Percentiles rank a stretch among this genome's conserved stretches.
Evolutionary conservation across 2,797 vertebrate genomes (phyloP).

Genomic region (Coilia nasus): DNA sequence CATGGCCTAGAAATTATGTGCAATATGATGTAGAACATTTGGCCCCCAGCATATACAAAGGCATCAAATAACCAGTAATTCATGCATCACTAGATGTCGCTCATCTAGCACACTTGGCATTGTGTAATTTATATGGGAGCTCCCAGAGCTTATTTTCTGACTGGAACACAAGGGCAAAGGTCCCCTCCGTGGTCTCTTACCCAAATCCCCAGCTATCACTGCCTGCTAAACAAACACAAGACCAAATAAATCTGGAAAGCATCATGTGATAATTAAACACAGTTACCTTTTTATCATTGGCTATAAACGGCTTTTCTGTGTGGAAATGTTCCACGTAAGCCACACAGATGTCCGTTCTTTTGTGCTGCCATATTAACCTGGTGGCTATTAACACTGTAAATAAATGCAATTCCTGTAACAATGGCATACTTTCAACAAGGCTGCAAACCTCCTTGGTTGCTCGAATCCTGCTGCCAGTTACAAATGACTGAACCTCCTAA

Average conservation of each 20-base stretch:
- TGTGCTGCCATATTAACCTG: neutral
- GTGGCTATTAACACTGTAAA: neutral
- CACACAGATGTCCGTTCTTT: neutral
- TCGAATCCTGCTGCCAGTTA: conserved; percentile 44
- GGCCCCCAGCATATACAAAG: neutral
- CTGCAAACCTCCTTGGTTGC: neutral
- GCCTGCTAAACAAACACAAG: conserved; percentile 56
- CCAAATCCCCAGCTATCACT: conserved; percentile 64
- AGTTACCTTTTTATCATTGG: neutral
- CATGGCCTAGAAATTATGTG: neutral
- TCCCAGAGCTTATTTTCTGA: conserved; percentile 55
- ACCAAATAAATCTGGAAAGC: conserved; percentile 51
- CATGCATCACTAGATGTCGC: conserved; percentile 43
- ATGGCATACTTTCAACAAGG: conserved; percentile 18
- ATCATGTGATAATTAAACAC: conserved; percentile 22
- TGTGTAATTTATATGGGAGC: neutral
- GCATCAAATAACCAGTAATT: neutral
- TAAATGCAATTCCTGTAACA: neutral
- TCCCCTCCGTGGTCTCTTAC: conserved; percentile 58
- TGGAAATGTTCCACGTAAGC: neutral
- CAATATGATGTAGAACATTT: neutral
- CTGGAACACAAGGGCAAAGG: conserved; percentile 71
- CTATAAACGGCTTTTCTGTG: neutral
- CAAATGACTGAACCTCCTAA: conserved; percentile 58
- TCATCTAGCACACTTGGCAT: neutral